These are phyloP conservation scores for Mythimna lalbum DNA, from an alignment of 2,888 invertebrate species.

Conservation along the genomic window DNA sequence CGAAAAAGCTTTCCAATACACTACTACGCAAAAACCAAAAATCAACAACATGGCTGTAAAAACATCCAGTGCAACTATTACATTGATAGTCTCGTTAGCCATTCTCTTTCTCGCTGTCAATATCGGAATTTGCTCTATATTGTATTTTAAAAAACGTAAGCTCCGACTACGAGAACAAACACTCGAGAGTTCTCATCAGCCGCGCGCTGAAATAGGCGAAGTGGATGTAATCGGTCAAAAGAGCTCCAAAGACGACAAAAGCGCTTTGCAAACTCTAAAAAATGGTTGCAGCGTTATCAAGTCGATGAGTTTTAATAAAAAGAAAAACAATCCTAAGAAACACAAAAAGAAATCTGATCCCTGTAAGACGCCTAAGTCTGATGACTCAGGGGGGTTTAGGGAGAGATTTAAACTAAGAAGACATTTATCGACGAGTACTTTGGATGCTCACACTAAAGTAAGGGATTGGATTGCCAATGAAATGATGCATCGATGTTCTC, in stretches of 20 bases:
- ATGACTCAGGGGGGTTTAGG: conserved; percentile 90
- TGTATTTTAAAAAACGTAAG: conserved; percentile 92
- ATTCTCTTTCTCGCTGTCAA: conserved; percentile 94
- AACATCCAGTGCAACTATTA: conserved; percentile 91
- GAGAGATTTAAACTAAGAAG: conserved; percentile 92
- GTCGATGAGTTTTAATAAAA: conserved; percentile 89
- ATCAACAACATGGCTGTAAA: conserved; percentile 81
- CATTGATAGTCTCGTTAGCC: conserved; percentile 92
- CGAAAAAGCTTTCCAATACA: conserved; percentile 73
- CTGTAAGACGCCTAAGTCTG: conserved; percentile 90
- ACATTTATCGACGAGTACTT: conserved; percentile 94
- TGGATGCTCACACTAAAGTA: conserved; percentile 96
- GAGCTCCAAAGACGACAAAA: conserved; percentile 84
- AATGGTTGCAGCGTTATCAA: conserved; percentile 91
- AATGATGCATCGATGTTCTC: conserved; percentile 93
- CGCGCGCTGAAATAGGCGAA: conserved; percentile 88
- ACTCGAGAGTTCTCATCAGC: conserved; percentile 83
- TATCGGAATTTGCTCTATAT: conserved; percentile 92
- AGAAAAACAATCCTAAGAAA: conserved; percentile 88
- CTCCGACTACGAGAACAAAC: conserved; percentile 88
- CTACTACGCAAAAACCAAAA: conserved; percentile 76
- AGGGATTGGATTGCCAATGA: conserved; percentile 96
- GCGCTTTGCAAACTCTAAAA: conserved; percentile 84
- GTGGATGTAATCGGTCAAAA: conserved; percentile 88
- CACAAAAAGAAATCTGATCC: conserved; percentile 89